Conservation (phyloP, 2,113 vertebrate genomes). For the Morone chrysops region DNA sequence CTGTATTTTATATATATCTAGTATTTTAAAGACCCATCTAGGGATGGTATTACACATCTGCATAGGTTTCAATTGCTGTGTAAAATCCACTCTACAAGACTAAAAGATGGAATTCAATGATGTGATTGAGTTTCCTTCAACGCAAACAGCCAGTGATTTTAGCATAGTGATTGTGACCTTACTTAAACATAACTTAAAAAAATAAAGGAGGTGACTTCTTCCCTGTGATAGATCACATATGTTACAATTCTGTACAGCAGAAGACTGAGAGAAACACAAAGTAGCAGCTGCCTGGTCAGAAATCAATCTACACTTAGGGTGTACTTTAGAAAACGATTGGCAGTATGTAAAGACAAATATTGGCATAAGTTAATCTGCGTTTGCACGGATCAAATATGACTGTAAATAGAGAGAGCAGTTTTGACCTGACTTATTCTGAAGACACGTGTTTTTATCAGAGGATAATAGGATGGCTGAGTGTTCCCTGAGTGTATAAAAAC, state of each 20-base stretch:
- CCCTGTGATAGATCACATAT: constrained; percentile 25
- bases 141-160: background rate
- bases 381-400: background rate
- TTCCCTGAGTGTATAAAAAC: constrained; percentile 19
- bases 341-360: background rate
- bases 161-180: background rate
- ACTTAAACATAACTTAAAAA: constrained; percentile 12
- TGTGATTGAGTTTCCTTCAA: background rate
- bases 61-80: background rate
- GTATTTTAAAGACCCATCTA: background rate
- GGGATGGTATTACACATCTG: background rate
- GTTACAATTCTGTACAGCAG: background rate
- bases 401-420: background rate
- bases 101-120: background rate
- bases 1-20: too few species aligned
- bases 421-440: background rate
- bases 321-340: background rate
- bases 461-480: constrained; percentile 2
- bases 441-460: background rate
- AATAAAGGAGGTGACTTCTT: constrained; percentile 19
- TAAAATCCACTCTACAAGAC: background rate
- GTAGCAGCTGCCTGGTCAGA: background rate
- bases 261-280: constrained; percentile 25
- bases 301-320: constrained; percentile 13
- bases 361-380: background rate